phyloP scores from a whole-genome alignment of 2,888 invertebrate genomes.

The Anoncus sp. region DNA sequence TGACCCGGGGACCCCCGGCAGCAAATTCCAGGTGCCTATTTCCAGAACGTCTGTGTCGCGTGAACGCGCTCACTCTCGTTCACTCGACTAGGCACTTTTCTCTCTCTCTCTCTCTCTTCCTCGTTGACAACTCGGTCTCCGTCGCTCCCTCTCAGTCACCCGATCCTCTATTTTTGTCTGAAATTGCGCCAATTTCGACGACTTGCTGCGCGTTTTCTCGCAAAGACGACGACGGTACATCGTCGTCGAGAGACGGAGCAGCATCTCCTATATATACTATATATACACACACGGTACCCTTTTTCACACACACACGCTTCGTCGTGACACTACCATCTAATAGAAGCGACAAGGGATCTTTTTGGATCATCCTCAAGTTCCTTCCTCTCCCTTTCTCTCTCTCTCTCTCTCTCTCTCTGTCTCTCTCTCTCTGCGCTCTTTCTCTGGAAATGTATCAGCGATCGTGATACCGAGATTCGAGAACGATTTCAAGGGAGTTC shows the following conservation, averaged over 20 bases:
- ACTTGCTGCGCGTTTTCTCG: slow-evolving; percentile 30
- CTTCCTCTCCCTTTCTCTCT: not conserved
- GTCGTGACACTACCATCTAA: slow-evolving; percentile 45
- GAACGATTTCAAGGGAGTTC: not conserved
- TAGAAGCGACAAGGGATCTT: slow-evolving; percentile 29
- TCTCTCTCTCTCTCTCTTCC: slow-evolving; percentile 37
- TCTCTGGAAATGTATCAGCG: slow-evolving; percentile 5
- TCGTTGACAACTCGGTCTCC: too few relatives aligned
- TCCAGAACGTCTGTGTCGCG: slow-evolving; percentile 63
- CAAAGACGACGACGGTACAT: slow-evolving; percentile 36
- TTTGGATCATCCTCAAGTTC: slow-evolving; percentile 30
- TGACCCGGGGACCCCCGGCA: slow-evolving; percentile 62
- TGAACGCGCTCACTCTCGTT: slow-evolving; percentile 33
- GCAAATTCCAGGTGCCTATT: slow-evolving; percentile 68
- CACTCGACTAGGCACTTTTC: slow-evolving; percentile 41
- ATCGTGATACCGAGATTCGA: slow-evolving; percentile 1
- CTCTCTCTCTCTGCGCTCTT: too few relatives aligned
- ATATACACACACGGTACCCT: slow-evolving; percentile 14
- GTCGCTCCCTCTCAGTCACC: slow-evolving; percentile 23
- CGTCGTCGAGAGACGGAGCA: slow-evolving; percentile 30
- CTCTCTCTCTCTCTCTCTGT: not conserved
- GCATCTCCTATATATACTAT: slow-evolving; percentile 14
- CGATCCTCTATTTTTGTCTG: slow-evolving; percentile 63
- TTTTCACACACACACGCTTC: slow-evolving; percentile 20
- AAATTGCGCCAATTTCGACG: slow-evolving; percentile 66